These are phyloP conservation scores for Agonopterix subpropinquella DNA, from an alignment of 2,888 invertebrate genomes.

Conservation along the genomic window DNA sequence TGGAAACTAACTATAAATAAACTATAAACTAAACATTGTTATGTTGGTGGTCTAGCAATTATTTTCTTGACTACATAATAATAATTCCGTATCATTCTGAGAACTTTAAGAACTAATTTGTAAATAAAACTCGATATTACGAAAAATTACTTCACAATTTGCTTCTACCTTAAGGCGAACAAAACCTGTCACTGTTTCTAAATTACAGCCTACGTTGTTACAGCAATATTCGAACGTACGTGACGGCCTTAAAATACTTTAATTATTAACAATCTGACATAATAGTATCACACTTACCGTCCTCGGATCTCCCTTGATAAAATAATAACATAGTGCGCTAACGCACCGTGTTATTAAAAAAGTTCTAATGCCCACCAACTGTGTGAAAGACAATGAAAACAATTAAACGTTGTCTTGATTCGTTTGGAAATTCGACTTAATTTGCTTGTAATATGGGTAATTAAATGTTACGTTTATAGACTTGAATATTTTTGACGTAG, in stretches of 20 bases:
- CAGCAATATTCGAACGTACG: neutral
- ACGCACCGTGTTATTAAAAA: constrained; percentile 40
- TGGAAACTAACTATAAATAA: too few species aligned
- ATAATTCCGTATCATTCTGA: too few species aligned
- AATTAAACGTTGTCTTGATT: constrained; percentile 34
- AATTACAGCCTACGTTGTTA: neutral
- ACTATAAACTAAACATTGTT: too few species aligned
- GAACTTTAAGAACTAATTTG: too few species aligned
- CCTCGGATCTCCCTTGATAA: constrained; percentile 26
- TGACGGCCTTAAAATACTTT: constrained; percentile 2
- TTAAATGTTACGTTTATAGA: constrained; percentile 19
- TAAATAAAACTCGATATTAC: too few species aligned
- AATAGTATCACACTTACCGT: constrained; percentile 26
- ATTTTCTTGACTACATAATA: too few species aligned
- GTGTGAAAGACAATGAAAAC: constrained; percentile 55
- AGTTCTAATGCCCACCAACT: constrained; percentile 40
- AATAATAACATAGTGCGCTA: constrained; percentile 39
- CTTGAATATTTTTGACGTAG: too few species aligned
- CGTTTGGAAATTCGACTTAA: constrained; percentile 29
- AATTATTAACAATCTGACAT: constrained; percentile 13
- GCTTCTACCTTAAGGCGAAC: too few species aligned
- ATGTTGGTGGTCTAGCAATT: too few species aligned
- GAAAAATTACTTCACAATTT: too few species aligned
- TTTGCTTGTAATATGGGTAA: constrained; percentile 39
- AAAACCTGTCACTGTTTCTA: neutral